Percentiles rank a stretch among this genome's conserved stretches.
These are phyloP conservation scores for Campylorhamphus procurvoides DNA, from an alignment of 2,113 vertebrate genomes.

Conservation along the genomic window DNA sequence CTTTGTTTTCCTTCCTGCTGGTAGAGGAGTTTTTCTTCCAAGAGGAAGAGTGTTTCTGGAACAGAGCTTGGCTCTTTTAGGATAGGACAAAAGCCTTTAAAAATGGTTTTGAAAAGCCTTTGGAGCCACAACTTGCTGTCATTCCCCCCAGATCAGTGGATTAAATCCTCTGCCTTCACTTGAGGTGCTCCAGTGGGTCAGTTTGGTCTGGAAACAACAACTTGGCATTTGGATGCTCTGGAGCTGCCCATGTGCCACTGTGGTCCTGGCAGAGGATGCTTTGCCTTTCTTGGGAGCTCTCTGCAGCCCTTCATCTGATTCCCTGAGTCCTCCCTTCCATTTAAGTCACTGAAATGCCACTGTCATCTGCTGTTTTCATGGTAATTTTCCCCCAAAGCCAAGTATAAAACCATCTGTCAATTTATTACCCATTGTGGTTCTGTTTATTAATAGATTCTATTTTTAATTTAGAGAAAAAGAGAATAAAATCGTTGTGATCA, in stretches of 20 bases:
- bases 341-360: conserved; percentile 40
- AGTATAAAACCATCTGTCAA: conserved; percentile 50
- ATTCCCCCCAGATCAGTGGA: neutral
- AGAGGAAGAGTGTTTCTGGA: neutral
- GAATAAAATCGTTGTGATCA: conserved; percentile 16
- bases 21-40: neutral
- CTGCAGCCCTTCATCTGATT: neutral
- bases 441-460: conserved; percentile 61
- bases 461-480: conserved; percentile 10
- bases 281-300: conserved; percentile 46
- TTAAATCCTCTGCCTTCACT: neutral
- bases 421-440: conserved; percentile 42
- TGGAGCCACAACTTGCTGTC: neutral
- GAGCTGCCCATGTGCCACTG: neutral
- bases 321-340: conserved; percentile 8
- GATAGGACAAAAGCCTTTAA: neutral
- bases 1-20: neutral
- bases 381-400: conserved; percentile 39
- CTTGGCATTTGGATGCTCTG: neutral
- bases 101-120: neutral
- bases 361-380: conserved; percentile 44
- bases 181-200: neutral
- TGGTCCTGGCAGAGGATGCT: neutral
- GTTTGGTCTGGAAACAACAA: neutral
- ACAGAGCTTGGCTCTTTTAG: neutral